phyloP scores from a whole-genome alignment of 2,113 vertebrate species.

The Theristicus caerulescens region DNA sequence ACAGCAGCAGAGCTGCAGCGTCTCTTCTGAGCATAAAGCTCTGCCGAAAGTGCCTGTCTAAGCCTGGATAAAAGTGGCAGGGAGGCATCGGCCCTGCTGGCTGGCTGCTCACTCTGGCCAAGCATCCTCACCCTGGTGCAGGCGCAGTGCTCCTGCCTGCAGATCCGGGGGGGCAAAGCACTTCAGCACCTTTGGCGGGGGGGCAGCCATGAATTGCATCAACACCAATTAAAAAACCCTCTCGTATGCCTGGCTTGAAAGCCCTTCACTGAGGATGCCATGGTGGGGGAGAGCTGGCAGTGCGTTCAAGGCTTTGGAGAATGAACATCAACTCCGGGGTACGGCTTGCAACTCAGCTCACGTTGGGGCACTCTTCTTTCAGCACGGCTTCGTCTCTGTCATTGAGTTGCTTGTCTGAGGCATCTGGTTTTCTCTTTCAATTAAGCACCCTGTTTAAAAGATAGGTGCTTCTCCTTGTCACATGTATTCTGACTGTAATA shows the following conservation, averaged over 20 bases:
- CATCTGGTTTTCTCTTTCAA: not conserved
- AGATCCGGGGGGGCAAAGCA: not conserved
- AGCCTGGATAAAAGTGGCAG: not conserved
- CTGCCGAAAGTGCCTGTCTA: too few species aligned
- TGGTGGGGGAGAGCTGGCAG: not conserved
- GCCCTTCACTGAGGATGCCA: not conserved
- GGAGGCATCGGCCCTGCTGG: not conserved
- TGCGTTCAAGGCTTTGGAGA: accelerated
- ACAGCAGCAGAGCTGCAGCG: not conserved
- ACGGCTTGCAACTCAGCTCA: not conserved
- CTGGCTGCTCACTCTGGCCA: not conserved
- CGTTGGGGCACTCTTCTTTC: not conserved
- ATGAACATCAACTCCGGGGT: not conserved
- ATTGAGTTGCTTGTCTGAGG: not conserved
- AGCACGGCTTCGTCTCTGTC: not conserved
- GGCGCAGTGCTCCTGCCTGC: not conserved
- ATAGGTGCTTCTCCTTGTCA: not conserved
- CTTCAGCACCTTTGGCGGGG: too few species aligned
- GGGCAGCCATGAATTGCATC: not conserved
- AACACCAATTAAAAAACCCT: too few species aligned
- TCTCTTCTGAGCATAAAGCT: not conserved
- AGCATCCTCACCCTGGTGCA: not conserved
- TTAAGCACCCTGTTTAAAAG: not conserved
- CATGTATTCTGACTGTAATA: not conserved
- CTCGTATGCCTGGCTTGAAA: too few species aligned